Conservation (phyloP, 2,797 vertebrate species). For the Lagodon rhomboides region DNA sequence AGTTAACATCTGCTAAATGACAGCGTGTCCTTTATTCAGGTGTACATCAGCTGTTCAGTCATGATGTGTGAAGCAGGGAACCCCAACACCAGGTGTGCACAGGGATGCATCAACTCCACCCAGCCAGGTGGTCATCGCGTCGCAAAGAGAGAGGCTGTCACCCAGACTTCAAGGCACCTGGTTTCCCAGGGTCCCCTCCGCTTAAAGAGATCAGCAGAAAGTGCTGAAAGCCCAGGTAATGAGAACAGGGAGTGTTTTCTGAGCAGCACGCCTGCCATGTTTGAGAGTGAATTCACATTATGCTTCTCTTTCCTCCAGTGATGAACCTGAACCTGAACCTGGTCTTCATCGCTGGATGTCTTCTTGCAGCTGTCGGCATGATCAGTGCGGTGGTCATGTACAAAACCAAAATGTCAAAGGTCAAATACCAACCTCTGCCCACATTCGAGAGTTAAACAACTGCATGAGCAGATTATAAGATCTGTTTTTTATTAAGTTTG, state of each 20-base stretch:
- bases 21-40: conserved; percentile 58
- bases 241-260: neutral
- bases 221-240: conserved; percentile 62
- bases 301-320: conserved; percentile 45
- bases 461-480: too few relatives aligned
- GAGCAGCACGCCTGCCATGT: neutral
- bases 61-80: conserved; percentile 76
- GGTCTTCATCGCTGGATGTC: conserved; percentile 72
- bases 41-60: conserved; percentile 85
- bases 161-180: conserved; percentile 71
- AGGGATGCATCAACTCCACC: conserved; percentile 59
- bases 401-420: conserved; percentile 54
- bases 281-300: neutral
- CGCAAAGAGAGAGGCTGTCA: conserved; percentile 64
- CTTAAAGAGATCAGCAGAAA: conserved; percentile 54
- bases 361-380: conserved; percentile 67
- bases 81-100: too few relatives aligned
- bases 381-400: conserved; percentile 60
- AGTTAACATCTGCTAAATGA: too few relatives aligned
- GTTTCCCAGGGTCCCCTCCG: conserved; percentile 85
- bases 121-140: neutral
- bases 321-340: conserved; percentile 71
- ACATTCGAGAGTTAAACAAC: conserved; percentile 8
- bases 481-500: too few relatives aligned
- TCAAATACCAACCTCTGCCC: conserved; percentile 68